Evolutionary conservation across 2,888 invertebrate genomes (phyloP), one percentile per base, ranked within the genome.

Genomic region (Cephalotes varians): DNA sequence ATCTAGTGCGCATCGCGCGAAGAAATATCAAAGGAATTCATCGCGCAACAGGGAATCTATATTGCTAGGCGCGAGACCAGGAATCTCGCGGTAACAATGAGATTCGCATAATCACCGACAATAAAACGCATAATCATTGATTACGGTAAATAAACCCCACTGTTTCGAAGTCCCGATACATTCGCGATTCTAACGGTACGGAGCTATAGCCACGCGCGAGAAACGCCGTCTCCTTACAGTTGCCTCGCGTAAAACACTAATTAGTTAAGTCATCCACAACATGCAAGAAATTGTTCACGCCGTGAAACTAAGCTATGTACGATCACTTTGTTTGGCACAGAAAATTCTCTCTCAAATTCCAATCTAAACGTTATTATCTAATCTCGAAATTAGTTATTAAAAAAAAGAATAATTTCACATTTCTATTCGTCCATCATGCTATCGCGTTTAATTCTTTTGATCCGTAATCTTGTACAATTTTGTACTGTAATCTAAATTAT

Each of bases 191-290:
- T 84, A 84, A 81, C 82, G 71, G 84, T 79, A 85, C 79, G 62
- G 10, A 49, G 37, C 25, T 72, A n/a, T n/a, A 51, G 37, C 65
- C 56, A 51, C 64, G 54, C 73, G 72, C 79, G 83, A 86, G 82
- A 87, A 82, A 76, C 82, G 81, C 54, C 65, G 80, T 54, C 72
- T 72, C 67, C 79, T 86, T 82, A 84, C 81, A 84, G 82, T 86
- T 82, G 76, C 37, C 65, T 80, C 83, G 60, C 74, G 77, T 65
- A 87, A 69, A 87, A 85, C 87, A 84, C 69, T 90, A 87, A 90
- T 90, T 87, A 90, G 85, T 85, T 64, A 81, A 81, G 82, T 87
- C 84, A 85, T 88, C 87, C 69, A 12, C 56, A 69, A 76, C 80
- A 77, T 65, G 71, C 56, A 64, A 67, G 51, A 64, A 82, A 81